phyloP scores from a whole-genome alignment of 2,113 vertebrate species.

The Istiophorus platypterus region DNA sequence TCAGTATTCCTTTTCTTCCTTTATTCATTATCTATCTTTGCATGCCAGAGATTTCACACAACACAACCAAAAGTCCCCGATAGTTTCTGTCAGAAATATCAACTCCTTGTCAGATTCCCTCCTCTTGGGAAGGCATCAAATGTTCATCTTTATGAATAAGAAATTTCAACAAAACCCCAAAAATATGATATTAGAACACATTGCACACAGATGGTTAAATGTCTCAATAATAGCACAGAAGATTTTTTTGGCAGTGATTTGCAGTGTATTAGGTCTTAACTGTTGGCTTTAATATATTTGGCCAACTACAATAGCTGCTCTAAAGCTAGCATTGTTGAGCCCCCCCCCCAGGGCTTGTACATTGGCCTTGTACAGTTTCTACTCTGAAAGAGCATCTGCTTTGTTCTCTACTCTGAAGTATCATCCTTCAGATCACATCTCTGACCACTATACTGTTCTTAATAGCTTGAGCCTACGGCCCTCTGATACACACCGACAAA shows the following conservation, averaged over 20 bases:
- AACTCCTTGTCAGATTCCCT: constrained; percentile 6
- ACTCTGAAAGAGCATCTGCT: constrained; percentile 56
- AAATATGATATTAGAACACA: background rate
- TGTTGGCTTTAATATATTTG: constrained; percentile 54
- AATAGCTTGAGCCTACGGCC: constrained; percentile 48
- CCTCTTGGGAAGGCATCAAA: background rate
- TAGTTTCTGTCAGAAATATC: constrained; percentile 44
- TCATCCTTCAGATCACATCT: constrained; percentile 55
- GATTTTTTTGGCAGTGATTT: constrained; percentile 57
- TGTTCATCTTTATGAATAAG: constrained; percentile 25
- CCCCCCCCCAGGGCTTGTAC: constrained; percentile 54
- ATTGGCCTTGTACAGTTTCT: constrained; percentile 55
- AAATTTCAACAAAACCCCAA: constrained; percentile 26
- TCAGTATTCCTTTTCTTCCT: constrained; percentile 27
- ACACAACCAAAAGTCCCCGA: constrained; percentile 13
- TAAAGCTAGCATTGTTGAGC: constrained; percentile 55
- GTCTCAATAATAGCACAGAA: constrained; percentile 31
- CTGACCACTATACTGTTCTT: constrained; percentile 46
- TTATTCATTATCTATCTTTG: constrained; percentile 24
- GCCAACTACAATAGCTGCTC: constrained; percentile 54
- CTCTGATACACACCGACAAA: constrained; percentile 4
- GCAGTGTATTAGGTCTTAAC: constrained; percentile 47
- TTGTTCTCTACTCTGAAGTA: constrained; percentile 60
- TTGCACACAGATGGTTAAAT: constrained; percentile 51
- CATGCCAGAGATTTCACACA: background rate